Evolutionary conservation across 2,797 vertebrate species (phyloP).

Genomic region (Limosa lapponica): DNA sequence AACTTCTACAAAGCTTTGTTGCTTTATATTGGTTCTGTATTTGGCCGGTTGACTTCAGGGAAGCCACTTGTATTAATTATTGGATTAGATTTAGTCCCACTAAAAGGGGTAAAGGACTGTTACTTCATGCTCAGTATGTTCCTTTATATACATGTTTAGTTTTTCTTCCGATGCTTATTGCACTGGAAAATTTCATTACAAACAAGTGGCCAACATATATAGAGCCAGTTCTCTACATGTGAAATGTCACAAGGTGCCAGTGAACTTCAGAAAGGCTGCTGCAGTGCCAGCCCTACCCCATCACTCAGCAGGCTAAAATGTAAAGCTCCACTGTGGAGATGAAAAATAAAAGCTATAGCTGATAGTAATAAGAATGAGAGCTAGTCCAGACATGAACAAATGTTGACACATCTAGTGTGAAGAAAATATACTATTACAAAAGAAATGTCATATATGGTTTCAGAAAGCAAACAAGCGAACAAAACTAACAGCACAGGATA

Average conservation of each 20-base stretch:
- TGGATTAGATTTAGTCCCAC: background rate
- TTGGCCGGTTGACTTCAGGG: background rate
- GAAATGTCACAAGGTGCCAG: background rate
- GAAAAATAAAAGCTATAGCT: background rate
- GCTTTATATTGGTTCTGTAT: background rate
- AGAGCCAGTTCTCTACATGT: background rate
- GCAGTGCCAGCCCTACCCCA: background rate
- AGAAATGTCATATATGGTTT: constrained; percentile 67
- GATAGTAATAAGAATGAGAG: background rate
- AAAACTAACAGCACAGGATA: constrained; percentile 47
- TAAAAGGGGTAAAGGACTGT: background rate
- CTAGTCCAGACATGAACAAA: constrained; percentile 38
- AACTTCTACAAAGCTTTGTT: background rate
- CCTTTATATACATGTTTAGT: background rate
- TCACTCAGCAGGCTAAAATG: background rate
- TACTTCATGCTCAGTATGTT: background rate
- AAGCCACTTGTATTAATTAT: background rate
- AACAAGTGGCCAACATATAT: background rate
- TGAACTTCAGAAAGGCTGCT: background rate
- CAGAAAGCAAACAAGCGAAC: constrained; percentile 65
- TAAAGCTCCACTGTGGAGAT: background rate
- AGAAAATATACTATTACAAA: constrained; percentile 50
- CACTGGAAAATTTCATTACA: background rate
- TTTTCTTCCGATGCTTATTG: background rate
- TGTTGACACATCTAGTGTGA: constrained; percentile 49